Percentiles rank a stretch among this genome's conserved stretches.
Conservation (phyloP, 1,140 invertebrate genomes). For the Trachelipus rathkii region DNA sequence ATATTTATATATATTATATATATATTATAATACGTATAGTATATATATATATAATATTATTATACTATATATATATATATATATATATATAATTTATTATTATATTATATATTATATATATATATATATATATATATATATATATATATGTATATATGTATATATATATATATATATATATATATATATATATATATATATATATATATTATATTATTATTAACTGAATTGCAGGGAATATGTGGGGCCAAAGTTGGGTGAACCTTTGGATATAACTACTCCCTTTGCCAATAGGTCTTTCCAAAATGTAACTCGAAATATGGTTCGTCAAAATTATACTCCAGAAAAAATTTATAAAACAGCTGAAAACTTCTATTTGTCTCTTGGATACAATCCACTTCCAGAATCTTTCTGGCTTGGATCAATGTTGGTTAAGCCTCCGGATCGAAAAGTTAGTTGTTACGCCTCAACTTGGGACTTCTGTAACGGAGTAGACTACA, state of each 20-base stretch:
- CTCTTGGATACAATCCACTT: constrained; percentile 76
- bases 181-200: too few relatives aligned
- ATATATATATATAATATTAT: too few relatives aligned
- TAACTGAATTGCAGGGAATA: constrained; percentile 70
- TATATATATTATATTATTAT: too few relatives aligned
- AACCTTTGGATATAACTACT: constrained; percentile 67
- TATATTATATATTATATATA: too few relatives aligned
- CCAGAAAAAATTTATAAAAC: constrained; percentile 70
- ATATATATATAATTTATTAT: too few relatives aligned
- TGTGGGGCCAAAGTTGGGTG: constrained; percentile 90
- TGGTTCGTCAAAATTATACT: constrained; percentile 63
- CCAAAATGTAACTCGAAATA: constrained; percentile 65
- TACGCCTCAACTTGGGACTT: constrained; percentile 91
- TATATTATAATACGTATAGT: too few relatives aligned
- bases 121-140: too few relatives aligned
- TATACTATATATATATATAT: too few relatives aligned
- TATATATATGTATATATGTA: too few relatives aligned
- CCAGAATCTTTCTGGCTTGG: constrained; percentile 63
- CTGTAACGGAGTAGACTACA: constrained; percentile 66
- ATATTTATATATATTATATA: too few relatives aligned
- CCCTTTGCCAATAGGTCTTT: constrained; percentile 71
- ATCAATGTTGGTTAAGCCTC: constrained; percentile 56
- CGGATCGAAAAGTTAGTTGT: constrained; percentile 59
- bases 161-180: too few relatives aligned
- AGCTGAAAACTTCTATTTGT: constrained; percentile 80